phyloP scores from a whole-genome alignment of 2,113 vertebrate species.

The Ranitomeya variabilis region DNA sequence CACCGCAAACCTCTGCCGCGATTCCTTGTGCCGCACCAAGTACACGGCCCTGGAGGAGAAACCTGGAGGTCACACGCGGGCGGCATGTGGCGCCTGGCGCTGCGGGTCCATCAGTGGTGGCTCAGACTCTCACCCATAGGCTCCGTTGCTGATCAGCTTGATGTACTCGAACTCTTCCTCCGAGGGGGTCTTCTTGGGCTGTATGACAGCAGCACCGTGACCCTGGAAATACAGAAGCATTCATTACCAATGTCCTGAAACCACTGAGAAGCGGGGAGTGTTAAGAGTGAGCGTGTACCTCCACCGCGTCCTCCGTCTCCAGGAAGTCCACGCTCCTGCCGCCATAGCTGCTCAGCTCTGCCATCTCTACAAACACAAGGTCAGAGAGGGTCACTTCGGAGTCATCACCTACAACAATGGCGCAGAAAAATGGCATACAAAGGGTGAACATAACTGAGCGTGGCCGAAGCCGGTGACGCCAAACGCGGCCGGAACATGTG shows the following conservation, averaged over 20 bases:
- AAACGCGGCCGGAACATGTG: too few species aligned
- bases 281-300: conserved; percentile 68
- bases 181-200: conserved; percentile 86
- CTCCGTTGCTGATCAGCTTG: conserved; percentile 97
- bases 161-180: conserved; percentile 97
- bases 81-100: too few species aligned
- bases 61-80: too few species aligned
- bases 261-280: too few species aligned
- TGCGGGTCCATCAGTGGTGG: too few species aligned
- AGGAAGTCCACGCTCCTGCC: conserved; percentile 88
- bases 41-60: conserved; percentile 81
- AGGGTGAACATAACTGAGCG: background rate
- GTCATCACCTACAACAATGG: background rate
- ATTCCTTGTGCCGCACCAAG: conserved; percentile 90
- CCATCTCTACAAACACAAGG: conserved; percentile 84
- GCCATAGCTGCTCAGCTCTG: conserved; percentile 94
- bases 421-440: background rate
- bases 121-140: conserved; percentile 82
- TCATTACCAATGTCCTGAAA: background rate
- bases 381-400: conserved; percentile 45
- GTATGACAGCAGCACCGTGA: conserved; percentile 71
- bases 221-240: conserved; percentile 70
- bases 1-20: conserved; percentile 95
- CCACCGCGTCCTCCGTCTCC: conserved; percentile 89
- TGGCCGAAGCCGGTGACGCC: too few species aligned